Evolutionary conservation across 2,113 vertebrate species (phyloP).

Genomic region (Potamarius usumacintae): DNA sequence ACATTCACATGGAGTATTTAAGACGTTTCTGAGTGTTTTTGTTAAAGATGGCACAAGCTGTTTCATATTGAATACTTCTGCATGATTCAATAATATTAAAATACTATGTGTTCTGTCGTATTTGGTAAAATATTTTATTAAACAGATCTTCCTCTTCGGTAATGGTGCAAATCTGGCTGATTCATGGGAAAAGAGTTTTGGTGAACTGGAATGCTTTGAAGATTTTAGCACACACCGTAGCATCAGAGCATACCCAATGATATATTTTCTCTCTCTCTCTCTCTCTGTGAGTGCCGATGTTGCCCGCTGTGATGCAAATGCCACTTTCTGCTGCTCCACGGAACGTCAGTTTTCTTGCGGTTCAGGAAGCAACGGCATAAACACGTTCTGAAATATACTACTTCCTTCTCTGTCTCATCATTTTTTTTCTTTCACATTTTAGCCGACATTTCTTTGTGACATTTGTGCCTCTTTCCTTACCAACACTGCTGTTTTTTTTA

Average conservation of each 20-base stretch:
- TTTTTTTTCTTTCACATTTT: neutral
- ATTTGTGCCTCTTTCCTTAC: too few relatives aligned
- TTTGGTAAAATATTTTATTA: too few relatives aligned
- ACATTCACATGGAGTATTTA: neutral
- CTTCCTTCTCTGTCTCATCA: neutral
- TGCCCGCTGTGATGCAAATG: neutral
- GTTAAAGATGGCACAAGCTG: neutral
- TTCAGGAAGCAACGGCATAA: neutral
- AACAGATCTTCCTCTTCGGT: neutral
- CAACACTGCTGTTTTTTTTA: too few relatives aligned
- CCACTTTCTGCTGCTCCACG: neutral
- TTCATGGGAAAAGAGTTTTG: neutral
- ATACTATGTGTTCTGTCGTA: neutral
- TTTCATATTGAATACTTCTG: neutral
- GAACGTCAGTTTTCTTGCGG: neutral
- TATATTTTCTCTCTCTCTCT: neutral
- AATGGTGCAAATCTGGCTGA: neutral
- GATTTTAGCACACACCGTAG: neutral
- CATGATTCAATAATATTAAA: neutral
- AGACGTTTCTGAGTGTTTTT: neutral
- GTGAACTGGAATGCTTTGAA: neutral
- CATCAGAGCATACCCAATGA: neutral
- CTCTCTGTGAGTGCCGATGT: neutral
- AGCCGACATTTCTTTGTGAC: too few relatives aligned
- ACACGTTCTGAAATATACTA: neutral